Conservation (phyloP, 2,888 invertebrate species). For the Chymomyza amoena region DNA sequence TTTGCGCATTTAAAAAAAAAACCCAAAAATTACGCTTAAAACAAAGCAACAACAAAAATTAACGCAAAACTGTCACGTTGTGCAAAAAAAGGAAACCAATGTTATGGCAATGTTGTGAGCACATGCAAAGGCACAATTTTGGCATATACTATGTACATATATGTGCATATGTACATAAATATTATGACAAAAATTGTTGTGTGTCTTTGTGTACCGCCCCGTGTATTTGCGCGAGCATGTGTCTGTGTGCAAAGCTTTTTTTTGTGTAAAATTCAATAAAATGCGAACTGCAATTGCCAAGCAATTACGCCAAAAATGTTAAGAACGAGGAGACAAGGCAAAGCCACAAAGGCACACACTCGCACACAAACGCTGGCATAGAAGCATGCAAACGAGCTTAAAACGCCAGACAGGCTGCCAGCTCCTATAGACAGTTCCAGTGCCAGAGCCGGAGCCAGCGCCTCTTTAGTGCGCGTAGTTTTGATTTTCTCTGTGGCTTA, state of each 20-base stretch:
- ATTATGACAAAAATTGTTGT: neutral
- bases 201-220: neutral
- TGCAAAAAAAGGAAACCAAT: neutral
- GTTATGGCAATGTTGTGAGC: constrained; percentile 12
- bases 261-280: constrained; percentile 71
- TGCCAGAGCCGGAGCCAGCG: constrained; percentile 32
- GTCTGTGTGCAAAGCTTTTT: constrained; percentile 16
- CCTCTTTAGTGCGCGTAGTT: constrained; percentile 63
- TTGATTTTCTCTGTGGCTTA: constrained; percentile 72
- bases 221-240: neutral
- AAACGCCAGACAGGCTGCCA: constrained; percentile 5
- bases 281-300: constrained; percentile 69
- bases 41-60: neutral
- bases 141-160: constrained; percentile 31
- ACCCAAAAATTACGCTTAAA: neutral
- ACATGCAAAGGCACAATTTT: constrained; percentile 35
- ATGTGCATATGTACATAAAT: neutral
- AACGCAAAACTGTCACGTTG: neutral
- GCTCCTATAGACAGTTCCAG: neutral
- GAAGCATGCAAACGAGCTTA: constrained; percentile 36
- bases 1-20: constrained; percentile 33
- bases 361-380: constrained; percentile 20
- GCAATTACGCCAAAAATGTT: constrained; percentile 53
- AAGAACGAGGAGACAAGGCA: constrained; percentile 32
- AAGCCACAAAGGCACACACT: constrained; percentile 22